Conservation (phyloP, 2,113 vertebrate genomes). For the Falco punctatus region DNA sequence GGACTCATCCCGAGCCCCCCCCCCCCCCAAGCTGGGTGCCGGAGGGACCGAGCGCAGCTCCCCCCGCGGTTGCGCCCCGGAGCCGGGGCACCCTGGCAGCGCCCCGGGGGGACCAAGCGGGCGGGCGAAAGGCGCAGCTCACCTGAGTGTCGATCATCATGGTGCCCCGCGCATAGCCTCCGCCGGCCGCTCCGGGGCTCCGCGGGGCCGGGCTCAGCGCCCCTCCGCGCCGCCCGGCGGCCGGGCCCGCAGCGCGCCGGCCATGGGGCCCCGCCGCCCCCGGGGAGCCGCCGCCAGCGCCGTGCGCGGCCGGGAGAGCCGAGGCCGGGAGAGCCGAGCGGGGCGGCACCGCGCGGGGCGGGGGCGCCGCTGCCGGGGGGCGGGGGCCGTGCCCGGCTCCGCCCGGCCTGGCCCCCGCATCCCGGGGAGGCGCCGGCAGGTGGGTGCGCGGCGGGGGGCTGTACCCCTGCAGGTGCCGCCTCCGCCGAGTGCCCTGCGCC, state of each 20-base stretch:
- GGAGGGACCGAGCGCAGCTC: background rate
- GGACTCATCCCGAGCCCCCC: background rate
- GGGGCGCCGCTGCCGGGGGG: background rate
- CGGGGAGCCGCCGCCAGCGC: background rate
- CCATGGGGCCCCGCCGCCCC: background rate
- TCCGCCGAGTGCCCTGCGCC: background rate
- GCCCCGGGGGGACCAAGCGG: background rate
- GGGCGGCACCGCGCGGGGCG: background rate
- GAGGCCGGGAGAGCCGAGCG: background rate
- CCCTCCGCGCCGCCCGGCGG: background rate
- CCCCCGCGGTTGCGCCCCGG: background rate
- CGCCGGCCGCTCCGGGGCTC: background rate
- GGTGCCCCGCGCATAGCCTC: constrained; percentile 28
- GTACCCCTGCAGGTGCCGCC: no score
- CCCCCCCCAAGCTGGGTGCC: rapidly evolving
- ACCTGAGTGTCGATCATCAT: constrained; percentile 67
- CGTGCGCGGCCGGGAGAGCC: background rate
- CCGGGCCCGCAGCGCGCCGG: background rate
- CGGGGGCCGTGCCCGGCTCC: background rate
- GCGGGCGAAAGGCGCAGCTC: background rate
- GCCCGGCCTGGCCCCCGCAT: background rate
- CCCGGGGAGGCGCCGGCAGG: background rate
- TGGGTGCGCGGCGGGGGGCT: background rate
- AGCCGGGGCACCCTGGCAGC: background rate
- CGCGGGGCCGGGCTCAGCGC: background rate